Conservation (phyloP, 2,113 vertebrate genomes). For the Centropristis striata region DNA sequence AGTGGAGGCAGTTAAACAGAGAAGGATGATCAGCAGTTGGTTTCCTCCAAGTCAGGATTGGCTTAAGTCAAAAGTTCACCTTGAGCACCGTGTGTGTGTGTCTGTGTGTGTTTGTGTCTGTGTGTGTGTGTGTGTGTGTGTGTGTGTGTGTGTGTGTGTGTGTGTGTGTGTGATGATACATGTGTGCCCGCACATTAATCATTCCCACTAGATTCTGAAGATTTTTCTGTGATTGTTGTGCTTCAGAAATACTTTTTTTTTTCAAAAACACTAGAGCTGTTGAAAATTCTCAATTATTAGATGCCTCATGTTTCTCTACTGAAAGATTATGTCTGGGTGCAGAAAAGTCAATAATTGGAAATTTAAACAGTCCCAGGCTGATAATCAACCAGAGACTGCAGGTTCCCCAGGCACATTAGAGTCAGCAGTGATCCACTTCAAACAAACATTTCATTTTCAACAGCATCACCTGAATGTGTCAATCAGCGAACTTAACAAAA, state of each 20-base stretch:
- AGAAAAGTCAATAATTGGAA: too few relatives aligned
- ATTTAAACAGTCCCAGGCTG: too few relatives aligned
- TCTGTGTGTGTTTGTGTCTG: too few relatives aligned
- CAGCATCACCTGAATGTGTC: too few relatives aligned
- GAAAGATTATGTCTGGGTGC: too few relatives aligned
- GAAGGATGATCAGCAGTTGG: constrained; percentile 14
- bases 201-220: background rate
- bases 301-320: too few relatives aligned
- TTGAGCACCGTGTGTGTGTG: constrained; percentile 4
- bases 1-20: constrained; percentile 35
- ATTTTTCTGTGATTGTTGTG: background rate
- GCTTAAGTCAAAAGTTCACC: background rate
- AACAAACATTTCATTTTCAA: too few relatives aligned
- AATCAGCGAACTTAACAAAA: too few relatives aligned
- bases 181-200: constrained; percentile 2
- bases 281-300: too few relatives aligned
- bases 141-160: background rate
- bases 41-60: constrained; percentile 22
- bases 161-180: background rate
- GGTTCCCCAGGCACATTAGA: too few relatives aligned
- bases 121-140: background rate
- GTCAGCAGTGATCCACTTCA: too few relatives aligned
- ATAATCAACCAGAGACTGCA: too few relatives aligned
- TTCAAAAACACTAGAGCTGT: background rate
- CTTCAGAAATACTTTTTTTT: background rate